phyloP scores from a whole-genome alignment of 2,888 invertebrate genomes.

The Blomia tropicalis region DNA sequence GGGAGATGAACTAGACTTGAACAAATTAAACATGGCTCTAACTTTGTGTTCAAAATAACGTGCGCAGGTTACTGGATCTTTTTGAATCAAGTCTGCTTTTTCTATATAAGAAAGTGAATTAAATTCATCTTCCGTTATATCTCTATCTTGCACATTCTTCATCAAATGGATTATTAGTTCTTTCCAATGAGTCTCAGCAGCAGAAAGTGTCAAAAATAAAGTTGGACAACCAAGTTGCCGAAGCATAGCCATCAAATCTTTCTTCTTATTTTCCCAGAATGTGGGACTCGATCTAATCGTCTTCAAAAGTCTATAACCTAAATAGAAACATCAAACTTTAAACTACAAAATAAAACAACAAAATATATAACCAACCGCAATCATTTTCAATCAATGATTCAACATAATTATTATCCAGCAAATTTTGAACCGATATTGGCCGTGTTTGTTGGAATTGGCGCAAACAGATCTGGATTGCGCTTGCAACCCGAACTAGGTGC shows the following conservation, averaged over 20 bases:
- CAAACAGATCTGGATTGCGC: background rate
- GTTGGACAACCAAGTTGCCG: slow-evolving; percentile 30
- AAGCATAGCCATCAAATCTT: slow-evolving; percentile 29
- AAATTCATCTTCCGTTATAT: background rate
- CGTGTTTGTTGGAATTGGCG: too few relatives aligned
- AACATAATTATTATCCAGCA: background rate
- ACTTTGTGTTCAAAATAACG: slow-evolving; percentile 4
- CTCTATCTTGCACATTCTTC: slow-evolving; percentile 24
- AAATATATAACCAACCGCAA: background rate
- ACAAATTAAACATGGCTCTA: background rate
- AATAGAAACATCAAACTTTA: background rate
- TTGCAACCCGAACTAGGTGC: background rate
- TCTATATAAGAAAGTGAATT: background rate
- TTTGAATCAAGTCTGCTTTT: background rate
- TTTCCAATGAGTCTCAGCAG: slow-evolving; percentile 31
- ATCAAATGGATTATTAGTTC: slow-evolving; percentile 29
- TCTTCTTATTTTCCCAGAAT: slow-evolving; percentile 30
- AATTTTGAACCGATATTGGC: too few relatives aligned
- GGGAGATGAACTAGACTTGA: background rate
- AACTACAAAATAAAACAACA: background rate
- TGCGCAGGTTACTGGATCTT: background rate
- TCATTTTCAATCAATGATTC: too few relatives aligned
- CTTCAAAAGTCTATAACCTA: background rate
- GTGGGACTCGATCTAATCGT: slow-evolving; percentile 28
- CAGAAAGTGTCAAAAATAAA: slow-evolving; percentile 30